These are phyloP conservation scores for Thomomys bottae DNA, from an alignment of 2,113 vertebrate species.

Conservation along the genomic window DNA sequence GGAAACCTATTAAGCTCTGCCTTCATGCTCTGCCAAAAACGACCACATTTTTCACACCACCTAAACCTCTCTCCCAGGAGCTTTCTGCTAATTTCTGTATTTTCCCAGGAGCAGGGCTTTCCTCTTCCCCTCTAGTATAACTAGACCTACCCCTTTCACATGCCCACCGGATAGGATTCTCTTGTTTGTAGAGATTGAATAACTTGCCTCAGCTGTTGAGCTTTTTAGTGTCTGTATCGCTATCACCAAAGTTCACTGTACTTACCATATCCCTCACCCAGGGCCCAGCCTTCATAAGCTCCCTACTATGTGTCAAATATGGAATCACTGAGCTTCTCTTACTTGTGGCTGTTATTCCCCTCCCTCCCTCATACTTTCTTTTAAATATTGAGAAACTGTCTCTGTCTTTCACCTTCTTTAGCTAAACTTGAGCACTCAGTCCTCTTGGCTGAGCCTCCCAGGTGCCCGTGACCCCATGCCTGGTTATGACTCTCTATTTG, in stretches of 20 bases:
- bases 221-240: neutral
- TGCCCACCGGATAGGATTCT: neutral
- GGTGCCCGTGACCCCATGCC: too few species aligned
- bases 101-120: conserved; percentile 33
- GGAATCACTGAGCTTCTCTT: neutral
- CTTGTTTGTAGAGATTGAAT: neutral
- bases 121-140: neutral
- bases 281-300: neutral
- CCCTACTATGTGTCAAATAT: neutral
- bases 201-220: neutral
- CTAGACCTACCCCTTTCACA: neutral
- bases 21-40: conserved; percentile 78
- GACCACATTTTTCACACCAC: conserved; percentile 69
- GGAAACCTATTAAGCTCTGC: conserved; percentile 74
- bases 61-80: conserved; percentile 61
- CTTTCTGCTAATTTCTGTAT: conserved; percentile 44
- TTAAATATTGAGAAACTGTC: neutral
- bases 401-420: too few species aligned
- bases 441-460: neutral
- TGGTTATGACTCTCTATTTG: neutral
- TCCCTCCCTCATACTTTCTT: too few species aligned
- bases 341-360: neutral
- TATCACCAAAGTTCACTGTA: neutral
- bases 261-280: neutral
- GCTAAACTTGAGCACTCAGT: neutral